phyloP scores from a whole-genome alignment of 1,140 invertebrate genomes.

The Brachionus angularis region DNA sequence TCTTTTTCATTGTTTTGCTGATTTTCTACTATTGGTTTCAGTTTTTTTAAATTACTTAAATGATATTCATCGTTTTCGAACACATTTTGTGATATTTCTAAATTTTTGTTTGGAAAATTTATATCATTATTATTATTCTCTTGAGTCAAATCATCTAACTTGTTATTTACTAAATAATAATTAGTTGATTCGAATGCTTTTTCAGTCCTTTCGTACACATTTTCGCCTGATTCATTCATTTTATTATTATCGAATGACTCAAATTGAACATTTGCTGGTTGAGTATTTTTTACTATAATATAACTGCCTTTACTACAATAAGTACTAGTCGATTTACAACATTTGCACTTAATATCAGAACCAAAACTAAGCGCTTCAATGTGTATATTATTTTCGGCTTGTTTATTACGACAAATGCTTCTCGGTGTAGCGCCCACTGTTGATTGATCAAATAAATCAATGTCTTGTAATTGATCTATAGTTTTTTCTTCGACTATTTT shows the following conservation, averaged over 20 bases:
- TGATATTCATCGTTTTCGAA: conserved; percentile 32
- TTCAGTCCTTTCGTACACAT: too few relatives aligned
- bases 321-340: not conserved
- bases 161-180: conserved; percentile 7
- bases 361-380: conserved; percentile 11
- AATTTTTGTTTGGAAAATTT: conserved; percentile 9
- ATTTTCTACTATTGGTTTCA: not conserved
- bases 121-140: not conserved
- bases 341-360: conserved; percentile 5
- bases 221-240: too few relatives aligned
- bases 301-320: conserved; percentile 20
- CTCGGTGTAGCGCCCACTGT: not conserved
- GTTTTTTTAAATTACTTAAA: conserved; percentile 26
- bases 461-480: conserved; percentile 17
- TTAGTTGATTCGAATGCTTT: not conserved
- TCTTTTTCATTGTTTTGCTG: not conserved
- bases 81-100: not conserved
- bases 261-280: conserved; percentile 30
- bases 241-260: conserved; percentile 21
- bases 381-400: not conserved
- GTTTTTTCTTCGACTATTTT: conserved; percentile 23
- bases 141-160: not conserved
- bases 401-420: not conserved
- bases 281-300: conserved; percentile 28
- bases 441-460: not conserved